Conservation (phyloP, 2,888 invertebrate species). For the Hoplodrina blanda region DNA sequence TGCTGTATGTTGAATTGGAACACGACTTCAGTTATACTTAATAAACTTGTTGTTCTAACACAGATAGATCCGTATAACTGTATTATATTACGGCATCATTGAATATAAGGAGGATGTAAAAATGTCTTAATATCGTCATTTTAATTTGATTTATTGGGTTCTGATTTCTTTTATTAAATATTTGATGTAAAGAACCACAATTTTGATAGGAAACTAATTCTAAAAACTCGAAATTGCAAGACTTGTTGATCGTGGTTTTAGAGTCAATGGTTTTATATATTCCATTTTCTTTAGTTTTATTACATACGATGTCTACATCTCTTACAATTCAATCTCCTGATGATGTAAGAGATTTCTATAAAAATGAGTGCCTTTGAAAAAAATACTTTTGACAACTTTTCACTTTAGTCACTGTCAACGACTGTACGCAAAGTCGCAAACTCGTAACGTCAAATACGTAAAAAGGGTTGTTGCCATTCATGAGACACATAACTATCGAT, state of each 20-base stretch:
- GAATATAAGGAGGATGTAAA: conserved; percentile 14
- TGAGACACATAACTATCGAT: conserved; percentile 56
- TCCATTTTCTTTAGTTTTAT: too few species aligned
- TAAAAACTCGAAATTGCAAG: not conserved
- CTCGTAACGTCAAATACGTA: conserved; percentile 1
- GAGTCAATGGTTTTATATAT: too few species aligned
- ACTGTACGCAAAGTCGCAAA: not conserved
- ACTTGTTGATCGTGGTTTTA: too few species aligned
- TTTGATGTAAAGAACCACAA: not conserved
- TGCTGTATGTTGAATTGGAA: not conserved
- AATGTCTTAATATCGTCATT: conserved; percentile 3
- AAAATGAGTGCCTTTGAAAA: not conserved
- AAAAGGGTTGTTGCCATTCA: conserved; percentile 20
- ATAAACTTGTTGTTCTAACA: conserved; percentile 11
- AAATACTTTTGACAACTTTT: too few species aligned
- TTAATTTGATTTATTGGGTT: conserved; percentile 11
- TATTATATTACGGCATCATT: conserved; percentile 17
- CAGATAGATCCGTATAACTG: conserved; percentile 36
- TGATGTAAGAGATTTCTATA: too few species aligned
- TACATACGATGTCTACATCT: too few species aligned
- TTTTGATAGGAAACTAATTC: not conserved
- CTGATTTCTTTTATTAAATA: conserved; percentile 23
- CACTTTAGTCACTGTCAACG: not conserved
- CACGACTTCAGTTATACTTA: not conserved
- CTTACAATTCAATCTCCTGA: too few species aligned